Base-by-base conservation (phyloP, 2,797 vertebrate genomes). In the Girardinus metallicus region DNA sequence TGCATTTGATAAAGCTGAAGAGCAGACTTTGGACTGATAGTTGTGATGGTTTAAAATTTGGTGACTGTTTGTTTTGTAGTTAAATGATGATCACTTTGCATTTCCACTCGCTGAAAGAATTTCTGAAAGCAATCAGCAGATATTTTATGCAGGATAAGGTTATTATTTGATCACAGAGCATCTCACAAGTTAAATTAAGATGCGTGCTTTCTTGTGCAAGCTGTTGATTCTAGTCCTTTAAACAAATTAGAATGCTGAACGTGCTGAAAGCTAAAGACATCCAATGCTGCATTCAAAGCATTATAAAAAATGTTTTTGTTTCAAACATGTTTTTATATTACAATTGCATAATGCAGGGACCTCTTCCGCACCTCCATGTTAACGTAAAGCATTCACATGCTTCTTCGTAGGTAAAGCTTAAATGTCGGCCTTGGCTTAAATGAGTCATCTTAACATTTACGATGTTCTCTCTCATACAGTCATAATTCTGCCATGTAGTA, bases 291-390 rank as follows among this genome's bases (percentile, higher is more conserved):
- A 26, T n/a, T 71, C 18, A 78, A 71, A n/a, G 1, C n/a, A 34
- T 49, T 71, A 4, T 74, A 80, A 84, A 78, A 85, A 81, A 79
- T 83, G 84, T 86, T 85, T 21, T 68, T 80, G 72, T 16, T 5
- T 15, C 44, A 46, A 15, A 36, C 73, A 68, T 80, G 53, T 26
- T 62, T 75, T 46, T 80, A 71, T 66, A 5, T 64, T 36, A 34
- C 15, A 34, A 46, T 29, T 53, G 57, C 41, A 29, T 72, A 31
- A 41, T 18, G 47, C 8, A 10, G 57, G 9, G 4, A 57, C 31
- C 41, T 1, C 6, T 73, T 49, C 62, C 39, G 53, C 76, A 70
- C 7, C 51, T 64, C 60, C 73, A 55, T 29, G 51, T 68, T 53
- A 4, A 72, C 41, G 13, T 75, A 51, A 3, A n/a, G 26, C 4